phyloP scores from a whole-genome alignment of 2,797 vertebrate species.

The Danio aesculapii region DNA sequence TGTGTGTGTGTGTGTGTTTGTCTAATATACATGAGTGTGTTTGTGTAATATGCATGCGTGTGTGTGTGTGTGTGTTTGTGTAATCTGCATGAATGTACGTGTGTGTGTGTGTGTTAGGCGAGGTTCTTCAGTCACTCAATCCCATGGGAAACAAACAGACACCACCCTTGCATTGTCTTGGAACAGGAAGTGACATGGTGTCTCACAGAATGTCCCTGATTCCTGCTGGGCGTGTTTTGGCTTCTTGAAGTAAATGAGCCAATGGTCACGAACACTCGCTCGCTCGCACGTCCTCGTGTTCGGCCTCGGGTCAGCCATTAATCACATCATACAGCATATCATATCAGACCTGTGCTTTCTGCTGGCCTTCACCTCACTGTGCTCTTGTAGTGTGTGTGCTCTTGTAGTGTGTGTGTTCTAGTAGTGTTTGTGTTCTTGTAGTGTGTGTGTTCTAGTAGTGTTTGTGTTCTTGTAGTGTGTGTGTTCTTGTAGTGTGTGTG shows the following conservation, averaged over 20 bases:
- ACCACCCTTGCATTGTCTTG: constrained; percentile 62
- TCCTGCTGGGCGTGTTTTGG: constrained; percentile 49
- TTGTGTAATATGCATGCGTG: no score
- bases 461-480: no score
- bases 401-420: no score
- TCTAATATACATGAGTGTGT: no score
- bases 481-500: no score
- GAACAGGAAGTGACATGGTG: constrained; percentile 58
- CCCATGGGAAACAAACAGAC: constrained; percentile 52
- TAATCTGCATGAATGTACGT: neutral
- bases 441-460: no score
- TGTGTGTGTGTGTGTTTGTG: no score
- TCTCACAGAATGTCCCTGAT: constrained; percentile 56
- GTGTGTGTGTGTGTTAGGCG: constrained; percentile 38
- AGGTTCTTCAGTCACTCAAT: constrained; percentile 22
- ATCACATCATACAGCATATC: neutral
- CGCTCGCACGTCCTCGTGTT: neutral
- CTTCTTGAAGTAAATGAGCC: constrained; percentile 50
- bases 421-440: no score
- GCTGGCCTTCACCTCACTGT: no score
- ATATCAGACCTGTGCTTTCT: neutral
- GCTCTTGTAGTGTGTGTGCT: no score
- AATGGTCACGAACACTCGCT: constrained; percentile 21
- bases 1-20: no score
- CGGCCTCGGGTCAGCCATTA: neutral